Evolutionary conservation across 2,113 vertebrate genomes (phyloP), one percentile per base, ranked within the genome.

Genomic region (Orcinus orca): DNA sequence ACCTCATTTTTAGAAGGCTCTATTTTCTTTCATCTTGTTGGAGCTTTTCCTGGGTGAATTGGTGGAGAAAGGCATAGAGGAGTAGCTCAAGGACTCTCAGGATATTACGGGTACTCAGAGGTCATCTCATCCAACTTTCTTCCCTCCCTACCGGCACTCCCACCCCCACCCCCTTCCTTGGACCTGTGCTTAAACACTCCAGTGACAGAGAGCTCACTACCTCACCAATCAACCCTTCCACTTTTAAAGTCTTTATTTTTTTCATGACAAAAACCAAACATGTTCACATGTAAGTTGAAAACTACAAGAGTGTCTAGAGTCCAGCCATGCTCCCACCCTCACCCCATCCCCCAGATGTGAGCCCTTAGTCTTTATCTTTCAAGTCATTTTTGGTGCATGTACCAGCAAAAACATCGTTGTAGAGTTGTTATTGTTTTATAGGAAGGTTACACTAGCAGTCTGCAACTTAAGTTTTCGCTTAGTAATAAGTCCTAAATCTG

Each of bases 11-110:
- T 63, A 8, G 50, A 86, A 82, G 41, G 20, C 50, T 29, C 55
- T 53, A 0, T 77, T 92, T 86, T 93, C 68, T 93, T 80, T 90
- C 38, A 68, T 60, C 36, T 88, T 44, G 12, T 67, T 83, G 83
- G 53, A 86, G 73, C 10, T 83, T 94, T 70, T 29, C 44, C 50
- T 41, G 38, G 53, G 4, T 85, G 47, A 76, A 11, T 41, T 71
- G 41, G 26, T 10, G 5, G 67, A 71, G 18, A 29, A 25, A n/a
- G 17, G n/a, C 12, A 2, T 0, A 67, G 25, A 6, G 2, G 14
- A 62, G 47, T 36, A 25, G 41, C 33, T 88, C 63, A 20, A 70
- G 29, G 47, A 55, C 55, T 50, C 9, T 87, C 17, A 2, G 62
- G 53, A 15, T 33, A n/a, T 15, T 47, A 58, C 55, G 79, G 50